These are phyloP conservation scores for Toxonevra muliebris DNA, from an alignment of 2,888 invertebrate species.

Conservation along the genomic window DNA sequence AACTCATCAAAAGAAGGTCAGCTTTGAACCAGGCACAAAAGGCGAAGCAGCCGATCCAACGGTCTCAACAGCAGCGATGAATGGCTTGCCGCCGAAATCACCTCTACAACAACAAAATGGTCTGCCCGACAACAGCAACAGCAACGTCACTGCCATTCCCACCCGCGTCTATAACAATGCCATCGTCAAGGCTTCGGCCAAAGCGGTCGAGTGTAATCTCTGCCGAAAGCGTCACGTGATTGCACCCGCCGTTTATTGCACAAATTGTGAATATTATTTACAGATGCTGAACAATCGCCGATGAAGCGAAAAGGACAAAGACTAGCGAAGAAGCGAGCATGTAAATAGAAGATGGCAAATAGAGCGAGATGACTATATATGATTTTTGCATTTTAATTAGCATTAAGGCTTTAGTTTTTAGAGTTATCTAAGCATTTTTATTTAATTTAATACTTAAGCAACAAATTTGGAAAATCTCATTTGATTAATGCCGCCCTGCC, in stretches of 20 bases:
- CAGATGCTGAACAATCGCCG: conserved; percentile 67
- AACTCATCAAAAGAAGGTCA: conserved; percentile 73
- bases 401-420: too few species aligned
- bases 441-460: too few species aligned
- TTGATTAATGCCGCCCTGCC: not conserved
- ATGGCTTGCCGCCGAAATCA: conserved; percentile 47
- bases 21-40: conserved; percentile 79
- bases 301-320: conserved; percentile 48
- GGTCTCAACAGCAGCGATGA: conserved; percentile 15
- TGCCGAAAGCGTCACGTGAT: conserved; percentile 86
- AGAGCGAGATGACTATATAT: not conserved
- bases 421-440: too few species aligned
- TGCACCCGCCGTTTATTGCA: conserved; percentile 83
- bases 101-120: conserved; percentile 50
- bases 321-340: not conserved
- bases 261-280: conserved; percentile 93
- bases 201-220: conserved; percentile 81
- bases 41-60: conserved; percentile 68
- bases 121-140: conserved; percentile 41
- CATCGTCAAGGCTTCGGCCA: conserved; percentile 66
- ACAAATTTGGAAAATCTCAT: too few species aligned
- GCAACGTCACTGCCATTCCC: conserved; percentile 63
- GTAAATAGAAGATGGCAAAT: not conserved
- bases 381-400: too few species aligned
- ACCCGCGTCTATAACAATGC: conserved; percentile 66